These are phyloP conservation scores for Hecatera dysodea DNA, from an alignment of 2,888 invertebrate genomes.

Conservation along the genomic window DNA sequence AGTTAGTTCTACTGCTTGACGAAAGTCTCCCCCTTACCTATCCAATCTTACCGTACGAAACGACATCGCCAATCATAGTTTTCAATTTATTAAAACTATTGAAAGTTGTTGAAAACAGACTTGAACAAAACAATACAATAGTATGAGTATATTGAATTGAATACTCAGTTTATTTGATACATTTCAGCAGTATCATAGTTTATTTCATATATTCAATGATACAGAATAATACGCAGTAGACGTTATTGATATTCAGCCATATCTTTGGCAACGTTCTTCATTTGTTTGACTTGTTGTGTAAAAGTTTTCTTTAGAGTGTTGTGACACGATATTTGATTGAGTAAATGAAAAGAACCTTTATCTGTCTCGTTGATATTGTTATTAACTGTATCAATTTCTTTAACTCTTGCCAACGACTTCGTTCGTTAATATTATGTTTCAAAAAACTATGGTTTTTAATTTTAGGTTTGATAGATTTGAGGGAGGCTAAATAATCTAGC, in stretches of 20 bases:
- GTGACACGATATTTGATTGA: conserved; percentile 27
- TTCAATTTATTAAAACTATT: neutral
- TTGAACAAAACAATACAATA: neutral
- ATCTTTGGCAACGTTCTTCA: conserved; percentile 34
- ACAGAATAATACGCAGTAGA: conserved; percentile 29
- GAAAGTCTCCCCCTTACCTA: too few relatives aligned
- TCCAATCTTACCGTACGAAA: too few relatives aligned
- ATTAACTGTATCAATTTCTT: neutral
- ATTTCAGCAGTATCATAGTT: conserved; percentile 26
- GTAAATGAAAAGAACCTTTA: conserved; percentile 8
- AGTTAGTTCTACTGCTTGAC: too few relatives aligned
- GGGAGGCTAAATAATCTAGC: too few relatives aligned
- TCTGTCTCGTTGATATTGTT: neutral
- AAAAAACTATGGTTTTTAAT: too few relatives aligned
- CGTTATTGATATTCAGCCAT: conserved; percentile 36
- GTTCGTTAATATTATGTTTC: neutral
- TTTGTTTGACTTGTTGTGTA: conserved; percentile 31
- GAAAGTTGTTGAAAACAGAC: neutral
- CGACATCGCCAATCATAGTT: neutral
- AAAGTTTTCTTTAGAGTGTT: conserved; percentile 31
- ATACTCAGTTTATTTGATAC: conserved; percentile 38
- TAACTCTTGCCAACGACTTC: neutral
- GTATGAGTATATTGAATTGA: conserved; percentile 26
- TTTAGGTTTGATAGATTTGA: too few relatives aligned
- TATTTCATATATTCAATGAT: conserved; percentile 44